These are phyloP conservation scores for Brachionus rotundiformis DNA, from an alignment of 1,140 invertebrate genomes.

Conservation along the genomic window DNA sequence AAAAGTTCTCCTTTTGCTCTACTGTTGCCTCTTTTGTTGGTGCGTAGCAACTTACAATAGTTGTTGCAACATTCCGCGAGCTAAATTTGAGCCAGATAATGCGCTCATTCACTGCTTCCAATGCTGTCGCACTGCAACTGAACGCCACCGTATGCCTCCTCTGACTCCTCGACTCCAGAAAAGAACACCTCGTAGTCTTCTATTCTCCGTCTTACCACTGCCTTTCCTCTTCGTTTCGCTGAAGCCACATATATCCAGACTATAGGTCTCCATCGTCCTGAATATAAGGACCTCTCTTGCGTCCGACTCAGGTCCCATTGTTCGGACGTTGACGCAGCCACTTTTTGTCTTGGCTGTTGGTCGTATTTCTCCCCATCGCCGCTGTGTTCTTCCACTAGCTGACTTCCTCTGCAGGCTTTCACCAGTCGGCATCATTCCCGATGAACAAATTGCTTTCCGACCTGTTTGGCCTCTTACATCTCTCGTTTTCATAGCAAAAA, in stretches of 20 bases:
- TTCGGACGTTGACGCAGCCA: not conserved
- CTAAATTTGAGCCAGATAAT: constrained; percentile 27
- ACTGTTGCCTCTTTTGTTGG: constrained; percentile 53
- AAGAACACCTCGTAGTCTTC: constrained; percentile 7
- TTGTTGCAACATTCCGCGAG: not conserved
- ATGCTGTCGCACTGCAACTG: not conserved
- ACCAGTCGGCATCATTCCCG: not conserved
- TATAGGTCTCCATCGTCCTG: constrained; percentile 2
- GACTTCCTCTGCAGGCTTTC: not conserved
- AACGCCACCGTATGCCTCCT: constrained; percentile 3
- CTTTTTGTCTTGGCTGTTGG: not conserved
- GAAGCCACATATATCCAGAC: constrained; percentile 4
- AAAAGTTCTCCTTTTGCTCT: constrained; percentile 53
- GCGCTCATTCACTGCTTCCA: not conserved
- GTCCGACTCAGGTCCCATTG: not conserved
- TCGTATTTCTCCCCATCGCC: not conserved
- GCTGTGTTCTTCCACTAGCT: not conserved
- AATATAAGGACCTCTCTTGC: not conserved
- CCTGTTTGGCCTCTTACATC: not conserved
- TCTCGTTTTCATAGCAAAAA: not conserved
- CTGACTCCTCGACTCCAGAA: not conserved
- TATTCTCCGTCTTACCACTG: not conserved
- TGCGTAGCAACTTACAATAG: constrained; percentile 53
- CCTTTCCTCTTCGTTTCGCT: not conserved
- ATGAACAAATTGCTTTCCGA: not conserved